Conservation (phyloP, 2,797 vertebrate species). For the Clamator glandarius region DNA sequence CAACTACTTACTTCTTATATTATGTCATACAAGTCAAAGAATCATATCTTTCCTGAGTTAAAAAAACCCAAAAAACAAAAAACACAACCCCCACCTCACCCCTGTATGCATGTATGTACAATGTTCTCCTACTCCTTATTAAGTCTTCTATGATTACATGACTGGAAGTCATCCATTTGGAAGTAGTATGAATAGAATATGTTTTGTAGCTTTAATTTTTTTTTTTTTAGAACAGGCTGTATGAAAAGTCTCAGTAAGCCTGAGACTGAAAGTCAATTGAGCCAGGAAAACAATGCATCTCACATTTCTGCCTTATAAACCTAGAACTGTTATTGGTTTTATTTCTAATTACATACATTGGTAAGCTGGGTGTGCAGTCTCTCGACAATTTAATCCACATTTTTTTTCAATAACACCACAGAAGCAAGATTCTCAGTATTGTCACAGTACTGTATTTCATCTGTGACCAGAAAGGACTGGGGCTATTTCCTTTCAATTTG, state of each 20-base stretch:
- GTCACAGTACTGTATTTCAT: neutral
- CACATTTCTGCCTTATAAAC: neutral
- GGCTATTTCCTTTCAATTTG: neutral
- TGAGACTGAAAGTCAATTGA: neutral
- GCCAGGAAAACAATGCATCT: neutral
- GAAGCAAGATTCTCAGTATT: neutral
- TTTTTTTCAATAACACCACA: neutral
- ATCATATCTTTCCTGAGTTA: neutral
- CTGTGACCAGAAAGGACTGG: neutral
- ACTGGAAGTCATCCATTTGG: neutral
- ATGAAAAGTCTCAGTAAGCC: neutral
- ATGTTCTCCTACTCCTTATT: neutral
- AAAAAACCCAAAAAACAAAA: too few relatives aligned
- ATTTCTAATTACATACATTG: neutral
- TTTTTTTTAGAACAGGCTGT: neutral
- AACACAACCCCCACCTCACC: too few relatives aligned
- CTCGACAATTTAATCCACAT: neutral
- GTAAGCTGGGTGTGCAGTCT: neutral
- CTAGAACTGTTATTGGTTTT: neutral
- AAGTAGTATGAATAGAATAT: neutral
- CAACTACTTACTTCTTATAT: neutral
- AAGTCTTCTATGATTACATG: neutral
- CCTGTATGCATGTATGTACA: neutral
- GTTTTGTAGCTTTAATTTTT: neutral
- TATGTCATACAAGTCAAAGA: neutral